These are phyloP conservation scores for Alces alces DNA, from an alignment of 2,113 vertebrate species.

Conservation along the genomic window DNA sequence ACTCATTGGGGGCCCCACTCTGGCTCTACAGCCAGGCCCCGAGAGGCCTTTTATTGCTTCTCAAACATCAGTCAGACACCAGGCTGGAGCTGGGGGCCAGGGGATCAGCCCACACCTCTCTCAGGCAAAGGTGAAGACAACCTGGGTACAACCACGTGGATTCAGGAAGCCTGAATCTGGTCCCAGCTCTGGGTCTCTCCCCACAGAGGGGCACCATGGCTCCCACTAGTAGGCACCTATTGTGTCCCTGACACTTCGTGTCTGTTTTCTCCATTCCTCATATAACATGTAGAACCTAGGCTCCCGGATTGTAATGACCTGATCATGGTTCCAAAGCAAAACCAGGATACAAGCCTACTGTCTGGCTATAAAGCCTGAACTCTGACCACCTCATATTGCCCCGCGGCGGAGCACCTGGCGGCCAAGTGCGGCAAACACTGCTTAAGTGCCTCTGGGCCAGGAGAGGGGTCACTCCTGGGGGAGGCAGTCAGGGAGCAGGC, in stretches of 20 bases:
- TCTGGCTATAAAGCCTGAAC: background rate
- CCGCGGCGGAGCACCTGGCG: background rate
- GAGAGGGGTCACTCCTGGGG: background rate
- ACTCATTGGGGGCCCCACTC: background rate
- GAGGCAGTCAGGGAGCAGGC: background rate
- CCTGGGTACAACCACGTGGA: background rate
- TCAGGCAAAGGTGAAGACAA: background rate
- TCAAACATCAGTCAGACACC: background rate
- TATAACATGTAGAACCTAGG: background rate
- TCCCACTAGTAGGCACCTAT: background rate
- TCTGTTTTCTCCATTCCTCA: background rate
- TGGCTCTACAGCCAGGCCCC: background rate
- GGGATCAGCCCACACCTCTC: background rate
- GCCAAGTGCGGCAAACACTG: background rate
- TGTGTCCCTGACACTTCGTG: background rate
- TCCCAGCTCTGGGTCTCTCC: background rate
- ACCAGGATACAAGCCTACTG: background rate
- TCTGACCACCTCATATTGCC: background rate
- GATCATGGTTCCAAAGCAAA: background rate
- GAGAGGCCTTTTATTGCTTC: conserved; percentile 5
- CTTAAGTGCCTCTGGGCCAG: background rate
- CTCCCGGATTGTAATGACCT: background rate
- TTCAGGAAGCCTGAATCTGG: background rate
- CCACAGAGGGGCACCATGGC: background rate
- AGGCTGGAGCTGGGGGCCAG: background rate